phyloP scores from a whole-genome alignment of 2,888 invertebrate genomes.

The Drosophila kambysellisi region DNA sequence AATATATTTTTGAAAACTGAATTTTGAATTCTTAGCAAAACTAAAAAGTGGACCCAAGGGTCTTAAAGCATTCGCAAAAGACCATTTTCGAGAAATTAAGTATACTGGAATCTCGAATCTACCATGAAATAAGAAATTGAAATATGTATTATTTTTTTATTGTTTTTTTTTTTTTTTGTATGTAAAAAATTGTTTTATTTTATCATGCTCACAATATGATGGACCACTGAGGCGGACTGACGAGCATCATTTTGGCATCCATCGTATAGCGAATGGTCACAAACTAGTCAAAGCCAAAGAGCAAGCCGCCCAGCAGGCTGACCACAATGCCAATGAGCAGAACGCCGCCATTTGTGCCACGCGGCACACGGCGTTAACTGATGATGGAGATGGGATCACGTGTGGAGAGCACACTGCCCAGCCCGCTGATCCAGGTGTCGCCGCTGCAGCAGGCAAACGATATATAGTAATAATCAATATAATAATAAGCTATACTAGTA shows the following conservation, averaged over 20 bases:
- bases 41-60: no score
- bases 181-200: no score
- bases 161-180: no score
- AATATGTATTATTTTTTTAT: no score
- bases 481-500: no score
- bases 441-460: slow-evolving; percentile 93
- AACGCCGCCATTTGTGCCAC: slow-evolving; percentile 96
- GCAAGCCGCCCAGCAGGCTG: slow-evolving; percentile 85
- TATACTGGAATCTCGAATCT: no score
- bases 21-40: no score
- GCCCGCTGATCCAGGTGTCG: slow-evolving; percentile 96
- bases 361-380: slow-evolving; percentile 90
- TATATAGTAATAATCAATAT: no score
- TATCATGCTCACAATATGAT: slow-evolving; percentile 87
- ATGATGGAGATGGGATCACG: slow-evolving; percentile 91
- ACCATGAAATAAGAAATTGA: no score
- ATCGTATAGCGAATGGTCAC: slow-evolving; percentile 88
- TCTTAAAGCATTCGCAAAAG: no score
- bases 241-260: slow-evolving; percentile 86
- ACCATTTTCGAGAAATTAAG: no score
- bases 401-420: slow-evolving; percentile 90
- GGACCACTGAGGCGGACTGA: slow-evolving; percentile 92
- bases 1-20: no score
- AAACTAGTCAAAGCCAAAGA: slow-evolving; percentile 91
- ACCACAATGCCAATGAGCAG: slow-evolving; percentile 88